Percentiles rank a stretch among this genome's conserved stretches.
Conservation (phyloP, 2,888 invertebrate species). For the Hypomecis atomaria region DNA sequence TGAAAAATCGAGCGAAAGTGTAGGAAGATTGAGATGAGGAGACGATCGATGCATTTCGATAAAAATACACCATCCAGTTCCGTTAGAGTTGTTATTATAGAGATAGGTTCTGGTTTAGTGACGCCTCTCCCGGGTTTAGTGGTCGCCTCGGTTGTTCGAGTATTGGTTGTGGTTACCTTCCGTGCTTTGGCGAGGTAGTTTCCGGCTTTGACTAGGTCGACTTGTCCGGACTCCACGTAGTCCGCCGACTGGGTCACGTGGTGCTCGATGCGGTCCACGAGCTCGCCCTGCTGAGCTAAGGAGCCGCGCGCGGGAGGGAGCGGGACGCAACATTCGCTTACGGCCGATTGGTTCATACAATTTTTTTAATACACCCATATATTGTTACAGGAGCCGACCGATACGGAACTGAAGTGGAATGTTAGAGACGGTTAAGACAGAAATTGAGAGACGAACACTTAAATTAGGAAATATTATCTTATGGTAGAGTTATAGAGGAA, state of each 20-base stretch:
- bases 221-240: conserved; percentile 92
- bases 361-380: conserved; percentile 59
- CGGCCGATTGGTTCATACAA: conserved; percentile 81
- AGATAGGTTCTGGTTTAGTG: conserved; percentile 21
- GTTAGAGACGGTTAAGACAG: conserved; percentile 53
- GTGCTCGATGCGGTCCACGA: conserved; percentile 97
- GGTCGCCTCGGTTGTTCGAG: conserved; percentile 20
- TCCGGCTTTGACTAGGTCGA: conserved; percentile 91
- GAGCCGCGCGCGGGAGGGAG: conserved; percentile 63
- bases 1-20: conserved; percentile 32
- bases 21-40: conserved; percentile 16
- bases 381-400: conserved; percentile 66
- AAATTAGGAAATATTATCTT: conserved; percentile 44
- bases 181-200: conserved; percentile 94
- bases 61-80: conserved; percentile 7
- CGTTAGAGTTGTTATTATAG: conserved; percentile 10
- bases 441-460: conserved; percentile 41
- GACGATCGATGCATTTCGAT: conserved; percentile 11
- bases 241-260: conserved; percentile 94
- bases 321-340: conserved; percentile 60
- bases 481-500: conserved; percentile 43
- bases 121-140: conserved; percentile 19
- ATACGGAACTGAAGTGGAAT: conserved; percentile 63
- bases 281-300: conserved; percentile 91
- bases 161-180: conserved; percentile 88